These are phyloP conservation scores for Saturnia pavonia DNA, from an alignment of 2,888 invertebrate genomes.

Conservation along the genomic window DNA sequence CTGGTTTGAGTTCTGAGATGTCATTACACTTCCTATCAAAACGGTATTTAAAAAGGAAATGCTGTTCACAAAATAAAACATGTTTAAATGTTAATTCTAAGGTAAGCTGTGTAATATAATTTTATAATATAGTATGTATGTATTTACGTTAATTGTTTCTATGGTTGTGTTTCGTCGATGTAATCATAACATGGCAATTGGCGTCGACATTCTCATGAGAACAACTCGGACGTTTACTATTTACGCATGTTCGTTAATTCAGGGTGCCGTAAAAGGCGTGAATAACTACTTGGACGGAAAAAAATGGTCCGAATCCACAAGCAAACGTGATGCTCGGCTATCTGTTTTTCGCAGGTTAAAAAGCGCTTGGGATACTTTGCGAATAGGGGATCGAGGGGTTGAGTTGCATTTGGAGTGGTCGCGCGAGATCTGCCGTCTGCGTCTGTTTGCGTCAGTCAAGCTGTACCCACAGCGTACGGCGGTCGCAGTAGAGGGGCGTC, in stretches of 20 bases:
- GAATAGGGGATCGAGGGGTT: conserved; percentile 40
- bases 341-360: conserved; percentile 21
- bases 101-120: too few species aligned
- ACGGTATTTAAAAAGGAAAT: too few species aligned
- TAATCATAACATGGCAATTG: conserved; percentile 22
- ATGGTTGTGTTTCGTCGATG: conserved; percentile 4
- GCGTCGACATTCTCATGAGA: conserved; percentile 57
- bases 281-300: conserved; percentile 66
- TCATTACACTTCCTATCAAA: neutral
- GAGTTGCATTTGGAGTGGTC: conserved; percentile 56
- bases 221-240: conserved; percentile 45
- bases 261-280: conserved; percentile 67
- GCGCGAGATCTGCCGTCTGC: conserved; percentile 47
- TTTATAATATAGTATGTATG: neutral
- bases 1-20: neutral
- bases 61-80: too few species aligned
- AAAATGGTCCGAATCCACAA: conserved; percentile 62
- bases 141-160: conserved; percentile 2
- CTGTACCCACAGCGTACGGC: conserved; percentile 68
- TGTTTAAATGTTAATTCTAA: too few species aligned
- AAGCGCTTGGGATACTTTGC: conserved; percentile 18
- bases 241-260: conserved; percentile 60
- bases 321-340: conserved; percentile 42
- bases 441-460: conserved; percentile 64
- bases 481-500: conserved; percentile 64